phyloP scores from a whole-genome alignment of 2,888 invertebrate species.

The Cephus sareptanus region DNA sequence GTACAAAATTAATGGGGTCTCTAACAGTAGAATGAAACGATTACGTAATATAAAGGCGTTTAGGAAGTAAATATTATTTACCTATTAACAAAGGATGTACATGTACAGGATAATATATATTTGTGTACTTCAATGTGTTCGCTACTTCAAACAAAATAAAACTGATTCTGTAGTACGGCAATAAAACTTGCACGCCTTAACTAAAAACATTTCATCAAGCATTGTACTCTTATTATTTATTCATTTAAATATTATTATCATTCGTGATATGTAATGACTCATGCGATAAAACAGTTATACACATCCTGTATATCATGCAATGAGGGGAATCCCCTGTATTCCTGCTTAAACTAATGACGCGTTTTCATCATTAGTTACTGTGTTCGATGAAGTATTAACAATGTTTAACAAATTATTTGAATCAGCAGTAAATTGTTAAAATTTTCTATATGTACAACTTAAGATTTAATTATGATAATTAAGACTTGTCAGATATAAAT shows the following conservation, averaged over 20 bases:
- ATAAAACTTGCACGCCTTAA: not conserved
- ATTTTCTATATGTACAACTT: not conserved
- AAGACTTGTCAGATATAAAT: not conserved
- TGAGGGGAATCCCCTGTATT: not conserved
- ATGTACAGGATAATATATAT: conserved; percentile 39
- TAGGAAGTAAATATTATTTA: conserved; percentile 10
- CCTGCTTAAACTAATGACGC: not conserved
- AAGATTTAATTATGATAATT: not conserved
- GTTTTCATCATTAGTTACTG: not conserved
- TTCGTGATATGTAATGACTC: not conserved
- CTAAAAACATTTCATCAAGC: not conserved
- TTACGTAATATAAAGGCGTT: not conserved
- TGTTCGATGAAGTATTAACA: no score
- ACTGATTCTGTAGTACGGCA: conserved; percentile 28
- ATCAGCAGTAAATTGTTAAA: not conserved
- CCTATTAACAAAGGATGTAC: conserved; percentile 10
- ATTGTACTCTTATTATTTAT: not conserved
- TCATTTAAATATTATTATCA: no score
- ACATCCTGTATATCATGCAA: not conserved
- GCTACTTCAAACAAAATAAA: conserved; percentile 34
- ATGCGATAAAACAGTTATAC: not conserved
- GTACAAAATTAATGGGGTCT: conserved; percentile 7
- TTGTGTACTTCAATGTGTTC: conserved; percentile 43
- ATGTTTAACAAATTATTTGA: no score
- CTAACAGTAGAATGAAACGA: conserved; percentile 10